Base-by-base conservation (phyloP, 2,113 vertebrate species). In the Lamprotornis superbus region DNA sequence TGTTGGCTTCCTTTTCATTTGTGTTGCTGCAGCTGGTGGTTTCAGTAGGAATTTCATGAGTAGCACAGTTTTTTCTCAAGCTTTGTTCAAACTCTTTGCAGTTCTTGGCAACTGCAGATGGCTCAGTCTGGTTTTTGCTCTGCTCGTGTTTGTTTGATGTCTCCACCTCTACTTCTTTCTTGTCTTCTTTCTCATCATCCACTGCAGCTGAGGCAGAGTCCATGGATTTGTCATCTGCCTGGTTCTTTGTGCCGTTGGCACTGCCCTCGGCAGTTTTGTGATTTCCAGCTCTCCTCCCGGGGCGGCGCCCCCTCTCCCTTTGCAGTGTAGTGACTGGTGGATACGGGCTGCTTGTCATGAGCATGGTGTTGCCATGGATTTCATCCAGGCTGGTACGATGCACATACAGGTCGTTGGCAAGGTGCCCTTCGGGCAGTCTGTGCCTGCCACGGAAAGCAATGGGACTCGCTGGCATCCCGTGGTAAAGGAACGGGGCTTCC, bases 111-210 rank as follows among this genome's bases (percentile, higher is more conserved):
- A 64, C 91, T 37, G 94, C 55, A 4, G 93, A 8, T 13, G 98
- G 89, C 52, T 98, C 98, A 4, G 92, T 79, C 50, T 98, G 97
- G 63, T 68, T 95, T 98, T 99, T 99, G 17, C 69, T 94, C 77
- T 98, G 98, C 56, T 98, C 98, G 1, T 96, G 98, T 44, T 98
- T 98, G 87, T 60, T 95, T 25, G 96, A 42, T 46, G 87, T 39
- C 64, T 98, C 98, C 5, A 83, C 96, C 44, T 98, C 98, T 39
- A 97, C 53, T 55, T 98, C 98, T 59, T 98, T 98, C 84, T 98
- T 98, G 27, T 95, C 95, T 11, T 99, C 98, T 61, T 99, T 98
- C 80, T 99, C 99, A 69, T 99, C 99, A 23, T 97, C 98, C 1
- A 81, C 98, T 10, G 94, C 90, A 22, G 95, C 97, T 5, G 97